These are phyloP conservation scores for Ia io DNA, from an alignment of 2,113 vertebrate genomes.

Conservation along the genomic window DNA sequence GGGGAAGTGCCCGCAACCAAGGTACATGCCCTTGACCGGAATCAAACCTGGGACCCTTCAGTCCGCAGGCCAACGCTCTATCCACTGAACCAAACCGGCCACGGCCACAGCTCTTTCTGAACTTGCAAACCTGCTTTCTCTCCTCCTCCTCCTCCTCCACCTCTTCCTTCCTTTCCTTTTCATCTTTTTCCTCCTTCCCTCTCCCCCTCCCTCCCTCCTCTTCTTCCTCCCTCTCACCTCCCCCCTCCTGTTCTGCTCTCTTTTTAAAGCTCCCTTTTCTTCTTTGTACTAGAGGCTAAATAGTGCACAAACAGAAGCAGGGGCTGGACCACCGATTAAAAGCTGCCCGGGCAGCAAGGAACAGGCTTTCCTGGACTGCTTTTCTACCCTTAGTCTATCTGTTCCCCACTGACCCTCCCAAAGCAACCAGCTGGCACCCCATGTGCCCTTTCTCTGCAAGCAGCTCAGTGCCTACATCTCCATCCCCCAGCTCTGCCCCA, in stretches of 20 bases:
- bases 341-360: constrained; percentile 12
- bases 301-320: constrained; percentile 2
- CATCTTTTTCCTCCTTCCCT: neutral
- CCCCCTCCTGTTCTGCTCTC: neutral
- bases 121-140: neutral
- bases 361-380: constrained; percentile 36
- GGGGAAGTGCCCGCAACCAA: too few species aligned
- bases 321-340: constrained; percentile 42
- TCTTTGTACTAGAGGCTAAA: neutral
- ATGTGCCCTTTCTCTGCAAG: neutral
- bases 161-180: neutral
- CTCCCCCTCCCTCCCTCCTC: neutral
- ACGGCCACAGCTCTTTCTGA: neutral
- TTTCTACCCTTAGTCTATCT: neutral
- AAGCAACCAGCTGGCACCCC: neutral
- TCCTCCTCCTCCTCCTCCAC: too few species aligned
- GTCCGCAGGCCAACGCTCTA: too few species aligned
- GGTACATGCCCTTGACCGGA: too few species aligned
- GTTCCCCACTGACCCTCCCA: neutral
- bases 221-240: neutral
- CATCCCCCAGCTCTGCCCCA: neutral
- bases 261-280: neutral
- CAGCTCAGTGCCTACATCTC: neutral
- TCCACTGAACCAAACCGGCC: too few species aligned
- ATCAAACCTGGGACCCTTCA: too few species aligned